Evolutionary conservation across 2,888 invertebrate species (phyloP).

Genomic region (Drosophila recens): DNA sequence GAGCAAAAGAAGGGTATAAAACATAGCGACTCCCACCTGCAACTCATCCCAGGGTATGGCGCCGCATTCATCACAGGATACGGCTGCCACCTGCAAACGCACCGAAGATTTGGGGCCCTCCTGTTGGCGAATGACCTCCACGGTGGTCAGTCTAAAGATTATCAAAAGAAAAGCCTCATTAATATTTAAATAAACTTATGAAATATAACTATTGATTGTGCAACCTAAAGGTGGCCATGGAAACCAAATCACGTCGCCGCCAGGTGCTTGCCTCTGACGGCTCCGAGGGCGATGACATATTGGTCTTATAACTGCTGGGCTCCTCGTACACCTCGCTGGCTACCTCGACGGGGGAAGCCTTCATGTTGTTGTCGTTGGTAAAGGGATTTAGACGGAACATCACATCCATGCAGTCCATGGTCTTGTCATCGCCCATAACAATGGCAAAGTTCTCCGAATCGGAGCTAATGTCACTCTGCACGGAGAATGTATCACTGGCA

Average conservation of each 20-base stretch:
- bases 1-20: not conserved
- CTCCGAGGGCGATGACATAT: conserved; percentile 93
- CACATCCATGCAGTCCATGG: conserved; percentile 89
- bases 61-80: conserved; percentile 93
- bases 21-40: conserved; percentile 88
- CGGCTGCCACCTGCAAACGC: conserved; percentile 89
- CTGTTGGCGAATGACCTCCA: conserved; percentile 91
- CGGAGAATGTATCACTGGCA: conserved; percentile 90
- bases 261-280: conserved; percentile 93
- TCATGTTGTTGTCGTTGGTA: conserved; percentile 86
- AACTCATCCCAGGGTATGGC: conserved; percentile 97
- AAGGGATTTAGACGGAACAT: conserved; percentile 87
- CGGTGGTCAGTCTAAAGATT: conserved; percentile 90
- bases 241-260: conserved; percentile 91
- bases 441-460: conserved; percentile 95
- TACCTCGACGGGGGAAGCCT: conserved; percentile 88
- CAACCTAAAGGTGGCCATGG: conserved; percentile 85
- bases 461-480: conserved; percentile 93
- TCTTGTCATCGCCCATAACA: conserved; percentile 88
- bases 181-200: conserved; percentile 24
- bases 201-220: not conserved
- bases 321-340: conserved; percentile 94
- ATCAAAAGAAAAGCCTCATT: not conserved
- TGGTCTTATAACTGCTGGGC: conserved; percentile 86
- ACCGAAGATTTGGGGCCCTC: conserved; percentile 89